Evolutionary conservation across 2,113 vertebrate genomes (phyloP), one percentile per base, ranked within the genome.

Genomic region (Seriola aureovittata): DNA sequence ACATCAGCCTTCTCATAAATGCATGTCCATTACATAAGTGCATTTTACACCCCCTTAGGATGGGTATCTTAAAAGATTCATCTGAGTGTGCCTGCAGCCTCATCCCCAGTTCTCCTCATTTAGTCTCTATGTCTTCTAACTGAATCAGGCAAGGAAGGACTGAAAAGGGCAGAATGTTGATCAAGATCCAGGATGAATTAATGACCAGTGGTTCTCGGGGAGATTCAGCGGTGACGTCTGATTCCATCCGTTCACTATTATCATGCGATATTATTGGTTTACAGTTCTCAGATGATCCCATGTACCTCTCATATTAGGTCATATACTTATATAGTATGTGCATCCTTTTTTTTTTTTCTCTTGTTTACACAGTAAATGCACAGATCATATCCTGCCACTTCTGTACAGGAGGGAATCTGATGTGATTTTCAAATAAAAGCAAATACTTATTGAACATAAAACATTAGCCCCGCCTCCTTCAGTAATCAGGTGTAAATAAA

Each of bases 1-100:
- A 81, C 34, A 46, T 38, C 21, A 17, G 52, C 54, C 46, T 44
- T 65, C 32, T 80, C 57, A 52, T 80, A 68, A 80, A 75, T 84
- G 34, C 77, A 69, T 52, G 71, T n/a, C 58, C 71, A 44, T 88
- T 89, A 52, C 3, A 57, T 80, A 64, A 87, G 14, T 68, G 40
- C 50, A 36, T 67, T 88, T 81, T 69, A 72, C 52, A 63, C 60
- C 42, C 71, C 78, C 70, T 78, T 50, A 36, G 59, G 69, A 54
- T 62, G 34, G 55, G 29, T 58, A 60, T 81, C 60, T 68, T 86
- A 55, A 81, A 88, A 84, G 62, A 82, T 78, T 65, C 21, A 78
- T 85, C 57, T 75, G 69, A 63, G 52, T 55, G 21, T 44, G 80
- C 55, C 50, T 54, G 32, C 42, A 48, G 78, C 36, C 40, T 80